phyloP scores from a whole-genome alignment of 2,797 vertebrate genomes.

The Vespertilio murinus region DNA sequence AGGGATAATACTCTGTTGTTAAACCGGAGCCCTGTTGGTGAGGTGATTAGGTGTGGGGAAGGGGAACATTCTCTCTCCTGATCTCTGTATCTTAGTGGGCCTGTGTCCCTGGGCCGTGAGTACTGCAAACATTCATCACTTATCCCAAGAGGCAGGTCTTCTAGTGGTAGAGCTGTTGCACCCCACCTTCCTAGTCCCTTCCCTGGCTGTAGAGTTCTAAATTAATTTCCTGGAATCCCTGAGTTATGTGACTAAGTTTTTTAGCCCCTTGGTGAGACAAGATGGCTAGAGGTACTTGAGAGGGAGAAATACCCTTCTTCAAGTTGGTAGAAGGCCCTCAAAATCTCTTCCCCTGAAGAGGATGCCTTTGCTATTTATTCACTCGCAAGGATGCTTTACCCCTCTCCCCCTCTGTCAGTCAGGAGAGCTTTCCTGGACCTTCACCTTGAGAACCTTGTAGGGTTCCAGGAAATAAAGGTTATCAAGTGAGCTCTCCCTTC shows the following conservation, averaged over 20 bases:
- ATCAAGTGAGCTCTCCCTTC: neutral
- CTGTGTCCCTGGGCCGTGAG: neutral
- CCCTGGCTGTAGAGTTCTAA: neutral
- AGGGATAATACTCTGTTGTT: neutral
- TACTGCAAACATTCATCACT: neutral
- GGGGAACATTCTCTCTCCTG: neutral
- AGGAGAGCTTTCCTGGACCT: neutral
- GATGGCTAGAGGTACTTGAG: neutral
- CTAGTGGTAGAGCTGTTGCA: neutral
- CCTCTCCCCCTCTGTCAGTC: neutral
- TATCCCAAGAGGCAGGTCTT: too few species aligned
- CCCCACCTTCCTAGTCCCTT: neutral
- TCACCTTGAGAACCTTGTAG: neutral
- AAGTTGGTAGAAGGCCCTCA: neutral
- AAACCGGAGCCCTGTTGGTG: neutral
- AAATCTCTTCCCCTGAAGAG: neutral
- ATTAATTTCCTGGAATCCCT: neutral
- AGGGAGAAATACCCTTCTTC: neutral
- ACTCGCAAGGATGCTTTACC: neutral
- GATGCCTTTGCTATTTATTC: neutral
- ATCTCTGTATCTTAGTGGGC: neutral
- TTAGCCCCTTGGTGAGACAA: neutral
- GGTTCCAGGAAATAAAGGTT: neutral
- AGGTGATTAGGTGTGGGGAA: neutral
- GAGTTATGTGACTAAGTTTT: neutral